phyloP scores from a whole-genome alignment of 2,888 invertebrate genomes.

The Omphaloscelis lunosa region DNA sequence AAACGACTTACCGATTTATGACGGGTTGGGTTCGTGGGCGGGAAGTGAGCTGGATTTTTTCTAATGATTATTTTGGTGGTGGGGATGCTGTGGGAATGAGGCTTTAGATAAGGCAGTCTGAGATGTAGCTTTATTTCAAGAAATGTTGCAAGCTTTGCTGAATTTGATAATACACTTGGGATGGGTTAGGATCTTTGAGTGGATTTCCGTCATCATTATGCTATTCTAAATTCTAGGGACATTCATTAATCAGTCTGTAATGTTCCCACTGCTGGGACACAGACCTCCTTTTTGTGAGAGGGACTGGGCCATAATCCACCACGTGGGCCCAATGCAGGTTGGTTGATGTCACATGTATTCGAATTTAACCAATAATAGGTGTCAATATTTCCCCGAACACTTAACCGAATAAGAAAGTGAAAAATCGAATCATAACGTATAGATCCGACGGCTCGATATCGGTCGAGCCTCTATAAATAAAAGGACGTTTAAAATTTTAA shows the following conservation, averaged over 20 bases:
- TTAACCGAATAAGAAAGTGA: slow-evolving; percentile 61
- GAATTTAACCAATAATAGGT: slow-evolving; percentile 28
- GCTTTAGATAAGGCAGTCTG: slow-evolving; percentile 9
- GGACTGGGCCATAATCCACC: neutral
- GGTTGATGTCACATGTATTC: neutral
- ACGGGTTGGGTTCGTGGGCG: slow-evolving; percentile 50
- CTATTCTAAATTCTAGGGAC: neutral
- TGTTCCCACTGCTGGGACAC: neutral
- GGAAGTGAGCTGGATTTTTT: slow-evolving; percentile 15
- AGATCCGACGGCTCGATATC: slow-evolving; percentile 82
- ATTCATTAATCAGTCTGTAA: neutral
- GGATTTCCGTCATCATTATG: neutral
- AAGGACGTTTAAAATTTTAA: slow-evolving; percentile 88
- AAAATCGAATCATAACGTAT: slow-evolving; percentile 82
- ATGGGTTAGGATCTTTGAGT: neutral
- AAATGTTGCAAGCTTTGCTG: neutral
- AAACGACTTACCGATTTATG: slow-evolving; percentile 74
- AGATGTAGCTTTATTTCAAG: neutral
- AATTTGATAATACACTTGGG: slow-evolving; percentile 5
- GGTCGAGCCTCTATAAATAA: slow-evolving; percentile 87
- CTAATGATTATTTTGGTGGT: neutral
- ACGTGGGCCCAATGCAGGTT: neutral
- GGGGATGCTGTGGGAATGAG: neutral
- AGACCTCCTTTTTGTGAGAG: neutral
- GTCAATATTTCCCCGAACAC: slow-evolving; percentile 42